These are phyloP conservation scores for Drosophila kikkawai DNA, from an alignment of 1,140 invertebrate species.

Conservation along the genomic window DNA sequence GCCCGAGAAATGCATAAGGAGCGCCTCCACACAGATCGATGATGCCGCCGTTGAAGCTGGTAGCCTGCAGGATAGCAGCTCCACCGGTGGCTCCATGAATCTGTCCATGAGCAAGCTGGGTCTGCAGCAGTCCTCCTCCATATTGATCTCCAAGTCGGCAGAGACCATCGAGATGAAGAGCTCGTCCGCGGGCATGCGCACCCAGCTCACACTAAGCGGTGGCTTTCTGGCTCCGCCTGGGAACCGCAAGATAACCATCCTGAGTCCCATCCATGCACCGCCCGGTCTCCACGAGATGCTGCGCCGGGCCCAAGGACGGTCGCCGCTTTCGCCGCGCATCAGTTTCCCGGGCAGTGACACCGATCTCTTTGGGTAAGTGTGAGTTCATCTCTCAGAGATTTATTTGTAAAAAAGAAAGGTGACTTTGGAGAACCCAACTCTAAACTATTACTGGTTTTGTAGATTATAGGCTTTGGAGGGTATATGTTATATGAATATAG, in stretches of 20 bases:
- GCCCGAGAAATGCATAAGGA: conserved; percentile 81
- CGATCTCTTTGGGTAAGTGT: conserved; percentile 84
- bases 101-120: conserved; percentile 77
- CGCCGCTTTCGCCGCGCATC: conserved; percentile 81
- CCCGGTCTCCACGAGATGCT: conserved; percentile 82
- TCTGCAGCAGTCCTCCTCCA: conserved; percentile 81
- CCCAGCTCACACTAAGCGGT: conserved; percentile 81
- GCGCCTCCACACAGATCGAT: conserved; percentile 84
- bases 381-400: neutral
- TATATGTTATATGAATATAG: no score
- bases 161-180: conserved; percentile 84
- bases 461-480: no score
- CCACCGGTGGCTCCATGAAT: conserved; percentile 53
- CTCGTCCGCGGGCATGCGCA: conserved; percentile 73
- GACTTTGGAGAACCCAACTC: no score
- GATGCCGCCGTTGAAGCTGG: conserved; percentile 48
- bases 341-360: conserved; percentile 82
- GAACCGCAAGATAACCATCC: conserved; percentile 83
- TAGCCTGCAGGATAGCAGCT: conserved; percentile 11
- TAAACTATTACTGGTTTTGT: no score
- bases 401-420: neutral
- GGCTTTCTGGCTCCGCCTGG: conserved; percentile 79
- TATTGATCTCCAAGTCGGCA: conserved; percentile 83
- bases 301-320: conserved; percentile 70
- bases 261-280: conserved; percentile 82